A percentile compares a stretch with the other conserved stretches of the same genome.
Evolutionary conservation across 2,797 vertebrate genomes (phyloP).

Genomic region (Mycteria americana): DNA sequence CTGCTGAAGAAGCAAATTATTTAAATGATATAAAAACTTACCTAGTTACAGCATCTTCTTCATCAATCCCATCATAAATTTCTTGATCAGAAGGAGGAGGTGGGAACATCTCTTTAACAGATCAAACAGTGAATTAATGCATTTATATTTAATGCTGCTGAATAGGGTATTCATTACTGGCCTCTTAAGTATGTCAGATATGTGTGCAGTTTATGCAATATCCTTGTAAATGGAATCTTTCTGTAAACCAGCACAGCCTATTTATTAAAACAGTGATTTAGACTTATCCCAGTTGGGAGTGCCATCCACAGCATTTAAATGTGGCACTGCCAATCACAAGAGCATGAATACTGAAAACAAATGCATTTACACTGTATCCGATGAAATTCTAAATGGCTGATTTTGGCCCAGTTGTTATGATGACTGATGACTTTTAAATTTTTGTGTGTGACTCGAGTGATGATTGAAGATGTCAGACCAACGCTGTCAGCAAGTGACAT

Average conservation of each 20-base stretch:
- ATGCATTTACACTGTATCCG: not conserved
- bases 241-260: not conserved
- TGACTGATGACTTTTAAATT: not conserved
- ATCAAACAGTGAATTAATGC: constrained; percentile 8
- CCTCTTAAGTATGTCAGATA: not conserved
- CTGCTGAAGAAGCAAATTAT: not conserved
- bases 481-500: not conserved
- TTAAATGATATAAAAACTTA: constrained; percentile 56
- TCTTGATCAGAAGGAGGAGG: constrained; percentile 79
- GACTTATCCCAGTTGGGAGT: not conserved
- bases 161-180: not conserved
- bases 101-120: constrained; percentile 77
- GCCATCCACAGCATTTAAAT: not conserved
- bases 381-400: not conserved
- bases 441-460: not conserved
- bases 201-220: not conserved
- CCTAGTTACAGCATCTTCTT: constrained; percentile 76
- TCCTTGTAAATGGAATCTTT: not conserved
- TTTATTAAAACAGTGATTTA: not conserved
- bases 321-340: not conserved
- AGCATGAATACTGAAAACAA: not conserved
- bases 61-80: constrained; percentile 87
- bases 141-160: not conserved
- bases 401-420: not conserved
- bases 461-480: not conserved